Conservation (phyloP, 2,113 vertebrate genomes). For the Macquaria ambigua region DNA sequence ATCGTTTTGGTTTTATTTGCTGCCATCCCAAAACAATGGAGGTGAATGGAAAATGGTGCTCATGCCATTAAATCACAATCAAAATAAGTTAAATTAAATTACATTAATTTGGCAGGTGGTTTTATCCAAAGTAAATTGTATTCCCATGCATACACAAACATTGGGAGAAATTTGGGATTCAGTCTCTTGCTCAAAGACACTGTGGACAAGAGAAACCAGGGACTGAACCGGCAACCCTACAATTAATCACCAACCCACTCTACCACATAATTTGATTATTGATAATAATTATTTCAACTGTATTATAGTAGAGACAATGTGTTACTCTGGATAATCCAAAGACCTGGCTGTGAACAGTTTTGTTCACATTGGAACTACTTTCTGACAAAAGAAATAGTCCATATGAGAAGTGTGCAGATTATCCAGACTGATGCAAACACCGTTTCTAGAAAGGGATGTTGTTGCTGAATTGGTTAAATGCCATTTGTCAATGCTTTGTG, state of each 20-base stretch:
- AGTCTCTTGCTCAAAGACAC: background rate
- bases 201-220: background rate
- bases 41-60: background rate
- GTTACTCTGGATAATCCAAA: too few species aligned
- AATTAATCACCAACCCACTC: too few species aligned
- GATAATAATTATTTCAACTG: too few species aligned
- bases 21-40: background rate
- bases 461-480: background rate
- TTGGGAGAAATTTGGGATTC: background rate
- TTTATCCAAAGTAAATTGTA: background rate
- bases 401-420: background rate
- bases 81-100: background rate
- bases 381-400: background rate
- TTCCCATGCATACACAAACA: background rate
- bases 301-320: too few species aligned
- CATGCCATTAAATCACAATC: background rate
- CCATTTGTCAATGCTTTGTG: background rate
- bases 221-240: background rate
- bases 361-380: background rate
- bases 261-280: too few species aligned
- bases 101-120: background rate
- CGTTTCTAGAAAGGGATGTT: background rate
- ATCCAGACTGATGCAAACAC: background rate
- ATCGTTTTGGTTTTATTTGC: constrained; percentile 3
- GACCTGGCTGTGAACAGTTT: too few species aligned